Conservation (phyloP, 2,888 invertebrate species). For the Tiliacea citrago region DNA sequence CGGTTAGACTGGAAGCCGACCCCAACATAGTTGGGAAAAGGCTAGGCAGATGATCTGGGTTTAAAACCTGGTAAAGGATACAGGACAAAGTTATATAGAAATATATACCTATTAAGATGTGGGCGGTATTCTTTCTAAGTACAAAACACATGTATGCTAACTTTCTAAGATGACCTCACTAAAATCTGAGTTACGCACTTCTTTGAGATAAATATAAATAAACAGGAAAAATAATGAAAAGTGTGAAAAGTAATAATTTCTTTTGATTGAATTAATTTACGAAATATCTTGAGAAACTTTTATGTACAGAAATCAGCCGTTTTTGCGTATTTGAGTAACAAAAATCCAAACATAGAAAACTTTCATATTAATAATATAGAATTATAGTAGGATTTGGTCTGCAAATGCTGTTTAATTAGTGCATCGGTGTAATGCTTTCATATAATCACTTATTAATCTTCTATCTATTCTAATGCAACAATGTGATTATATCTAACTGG, state of each 20-base stretch:
- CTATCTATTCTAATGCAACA: conserved; percentile 23
- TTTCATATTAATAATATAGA: too few relatives aligned
- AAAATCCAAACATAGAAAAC: too few relatives aligned
- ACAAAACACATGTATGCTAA: neutral
- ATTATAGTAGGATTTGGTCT: neutral
- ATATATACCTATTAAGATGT: neutral
- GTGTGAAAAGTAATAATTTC: too few relatives aligned
- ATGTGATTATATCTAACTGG: conserved; percentile 19
- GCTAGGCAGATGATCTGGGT: too few relatives aligned
- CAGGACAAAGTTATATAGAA: neutral
- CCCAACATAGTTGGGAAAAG: too few relatives aligned
- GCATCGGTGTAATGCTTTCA: neutral
- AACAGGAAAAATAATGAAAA: too few relatives aligned
- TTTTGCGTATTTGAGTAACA: too few relatives aligned
- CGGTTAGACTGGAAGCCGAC: too few relatives aligned
- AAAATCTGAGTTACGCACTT: neutral
- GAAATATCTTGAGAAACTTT: too few relatives aligned
- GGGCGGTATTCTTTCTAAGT: neutral
- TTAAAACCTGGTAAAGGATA: neutral
- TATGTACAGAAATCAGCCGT: too few relatives aligned
- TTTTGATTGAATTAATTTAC: neutral
- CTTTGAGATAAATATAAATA: neutral
- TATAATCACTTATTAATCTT: conserved; percentile 18
- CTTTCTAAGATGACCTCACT: neutral
- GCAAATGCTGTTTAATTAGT: too few relatives aligned